Evolutionary conservation across 2,113 vertebrate genomes (phyloP), one percentile per base, ranked within the genome.

Genomic region (Xenopus borealis): DNA sequence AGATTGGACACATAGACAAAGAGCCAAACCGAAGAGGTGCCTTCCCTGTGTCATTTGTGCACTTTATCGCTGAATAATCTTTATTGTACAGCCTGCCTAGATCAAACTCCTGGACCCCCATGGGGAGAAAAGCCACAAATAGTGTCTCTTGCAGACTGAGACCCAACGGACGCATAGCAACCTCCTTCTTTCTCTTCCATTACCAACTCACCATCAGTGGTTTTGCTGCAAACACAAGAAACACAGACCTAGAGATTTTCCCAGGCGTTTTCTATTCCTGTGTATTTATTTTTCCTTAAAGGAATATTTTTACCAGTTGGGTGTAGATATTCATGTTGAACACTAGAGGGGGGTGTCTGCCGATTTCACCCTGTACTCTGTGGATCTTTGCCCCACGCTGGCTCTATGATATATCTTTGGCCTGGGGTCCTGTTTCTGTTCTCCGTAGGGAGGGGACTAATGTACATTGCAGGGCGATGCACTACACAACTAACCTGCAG

Each of bases 11-110:
- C 78, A 81, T 99, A n/a, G 96, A 99, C 20, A 92, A 87, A 8
- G 94, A 99, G 0, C 94, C 96, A 0, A 82, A 78, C 63, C 90
- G 94, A 61, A 93, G 87, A 78, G 97, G 97, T 71, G 94, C 81
- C 5, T 99, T 99, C 77, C 97, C 96, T 0, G 89, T 98, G 58
- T 95, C 96, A 3, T 99, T 99, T 52, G 97, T 99, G 80, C 97
- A 98, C 93, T 94, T 98, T 89, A 93, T 95, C 81, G 91, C 91
- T 5, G 95, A 99, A 82, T 99, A 86, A 95, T 79, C 58, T 46
- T 16, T 12, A 45, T 19, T 3, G 2, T 3, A 16, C 58, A 61
- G 18, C 19, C 18, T 61, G 9, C 58, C 11, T 9, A 9, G 20
- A 23, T 20, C 19, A 61, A 20, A n/a, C 16, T 16, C 53, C 53